Conservation (phyloP, 2,888 invertebrate species). For the Acleris laterana region DNA sequence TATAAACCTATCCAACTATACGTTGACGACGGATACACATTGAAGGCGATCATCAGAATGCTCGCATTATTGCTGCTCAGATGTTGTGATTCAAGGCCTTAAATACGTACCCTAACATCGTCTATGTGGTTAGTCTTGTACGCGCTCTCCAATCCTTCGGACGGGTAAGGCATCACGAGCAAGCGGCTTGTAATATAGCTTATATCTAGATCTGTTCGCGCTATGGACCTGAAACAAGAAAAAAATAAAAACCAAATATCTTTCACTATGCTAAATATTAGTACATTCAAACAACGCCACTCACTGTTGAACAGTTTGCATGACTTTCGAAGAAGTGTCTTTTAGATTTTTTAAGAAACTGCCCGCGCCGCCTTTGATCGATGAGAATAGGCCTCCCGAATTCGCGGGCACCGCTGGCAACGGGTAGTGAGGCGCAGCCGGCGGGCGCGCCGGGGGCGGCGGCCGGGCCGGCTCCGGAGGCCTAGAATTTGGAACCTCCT, state of each 20-base stretch:
- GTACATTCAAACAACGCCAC: conserved; percentile 51
- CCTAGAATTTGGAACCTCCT: conserved; percentile 60
- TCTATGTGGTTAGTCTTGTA: conserved; percentile 96
- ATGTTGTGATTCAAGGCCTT: too few relatives aligned
- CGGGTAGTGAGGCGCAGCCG: conserved; percentile 62
- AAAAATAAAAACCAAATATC: neutral
- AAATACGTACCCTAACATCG: conserved; percentile 90
- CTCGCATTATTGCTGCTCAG: too few relatives aligned
- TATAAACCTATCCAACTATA: too few relatives aligned
- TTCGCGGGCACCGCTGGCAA: conserved; percentile 58
- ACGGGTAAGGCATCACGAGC: conserved; percentile 97
- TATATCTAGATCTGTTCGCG: conserved; percentile 94
- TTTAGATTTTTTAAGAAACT: conserved; percentile 96
- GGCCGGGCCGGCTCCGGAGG: conserved; percentile 71
- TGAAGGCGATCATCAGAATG: too few relatives aligned
- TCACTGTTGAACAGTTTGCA: conserved; percentile 97
- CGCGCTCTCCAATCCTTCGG: conserved; percentile 96
- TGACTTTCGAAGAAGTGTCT: conserved; percentile 97
- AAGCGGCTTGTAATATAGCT: conserved; percentile 96
- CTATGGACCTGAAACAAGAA: conserved; percentile 87
- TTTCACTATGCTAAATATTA: neutral
- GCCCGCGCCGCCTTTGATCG: conserved; percentile 96
- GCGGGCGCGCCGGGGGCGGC: conserved; percentile 61
- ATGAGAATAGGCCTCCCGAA: conserved; percentile 90
- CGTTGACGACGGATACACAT: too few relatives aligned